phyloP scores from a whole-genome alignment of 2,797 vertebrate species.

The Leptatherina wallacei region DNA sequence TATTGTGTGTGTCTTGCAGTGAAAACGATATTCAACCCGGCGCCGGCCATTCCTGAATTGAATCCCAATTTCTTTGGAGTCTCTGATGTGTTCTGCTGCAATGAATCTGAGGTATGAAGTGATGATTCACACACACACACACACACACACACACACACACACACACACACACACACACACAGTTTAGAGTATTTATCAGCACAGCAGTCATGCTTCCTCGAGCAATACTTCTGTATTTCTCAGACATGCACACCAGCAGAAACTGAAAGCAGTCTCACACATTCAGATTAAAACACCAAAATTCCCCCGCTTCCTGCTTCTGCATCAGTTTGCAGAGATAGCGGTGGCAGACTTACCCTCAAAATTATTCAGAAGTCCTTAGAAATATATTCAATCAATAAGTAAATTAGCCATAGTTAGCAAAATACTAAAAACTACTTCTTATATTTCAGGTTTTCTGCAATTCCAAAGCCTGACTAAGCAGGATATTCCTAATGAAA shows the following conservation, averaged over 20 bases:
- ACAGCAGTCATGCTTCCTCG: slow-evolving; percentile 34
- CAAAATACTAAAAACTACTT: too few species aligned
- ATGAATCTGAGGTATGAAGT: slow-evolving; percentile 99
- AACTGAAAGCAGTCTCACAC: neutral
- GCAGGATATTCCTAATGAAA: too few species aligned
- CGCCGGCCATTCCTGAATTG: slow-evolving; percentile 89
- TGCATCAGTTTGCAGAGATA: neutral
- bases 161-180: slow-evolving; percentile 40
- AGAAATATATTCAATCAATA: too few species aligned
- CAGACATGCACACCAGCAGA: slow-evolving; percentile 16
- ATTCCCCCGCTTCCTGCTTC: too few species aligned
- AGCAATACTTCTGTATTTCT: slow-evolving; percentile 33
- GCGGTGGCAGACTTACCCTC: neutral
- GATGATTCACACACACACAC: slow-evolving; percentile 63
- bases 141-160: too few species aligned
- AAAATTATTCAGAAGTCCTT: too few species aligned
- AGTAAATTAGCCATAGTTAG: too few species aligned
- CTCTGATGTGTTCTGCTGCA: slow-evolving; percentile 97
- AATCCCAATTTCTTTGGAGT: slow-evolving; percentile 88
- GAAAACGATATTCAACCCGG: slow-evolving; percentile 96
- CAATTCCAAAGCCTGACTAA: too few species aligned
- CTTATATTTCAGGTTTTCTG: too few species aligned
- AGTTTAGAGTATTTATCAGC: slow-evolving; percentile 40
- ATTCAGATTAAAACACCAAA: too few species aligned
- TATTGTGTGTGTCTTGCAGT: slow-evolving; percentile 81